Evolutionary conservation across 1,140 invertebrate genomes (phyloP), one percentile per base, ranked within the genome.

Genomic region (Chelonus insularis): DNA sequence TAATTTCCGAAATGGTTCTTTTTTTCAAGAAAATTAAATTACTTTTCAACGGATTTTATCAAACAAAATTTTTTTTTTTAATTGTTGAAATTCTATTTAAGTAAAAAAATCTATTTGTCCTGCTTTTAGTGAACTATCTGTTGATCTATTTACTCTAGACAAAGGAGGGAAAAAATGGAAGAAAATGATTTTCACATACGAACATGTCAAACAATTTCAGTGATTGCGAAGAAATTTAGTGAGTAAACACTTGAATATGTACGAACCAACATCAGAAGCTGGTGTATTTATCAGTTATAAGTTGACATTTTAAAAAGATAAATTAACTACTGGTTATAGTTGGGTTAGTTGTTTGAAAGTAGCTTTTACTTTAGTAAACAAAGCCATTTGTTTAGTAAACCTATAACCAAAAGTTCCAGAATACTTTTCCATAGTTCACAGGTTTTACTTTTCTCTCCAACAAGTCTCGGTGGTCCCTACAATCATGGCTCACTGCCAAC

Each of bases 401-500:
- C 23, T 43, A 34, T 51, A 23, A 32, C 23, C 48, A 51, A 23
- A 32, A 16, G 48, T 51, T 25, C 12, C n/a, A 16, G 25, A 23
- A 48, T 34, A 34, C 23, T 51, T 51, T 29, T 29, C 25, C 25
- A 34, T 51, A 39, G 47, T 59, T 59, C 29, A 47, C 20, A 51
- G 36, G 21, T 16, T 41, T 39, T 14, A 39, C 34, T 14, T 12
- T 14, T 37, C 34, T 54, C 29, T 36, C 12, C 43, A 39, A 52
- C 43, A 57, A 16, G 32, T 60, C 56, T 41, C 69, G 67, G 71
- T 66, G 70, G 67, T 62, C 65, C 60, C 51, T 59, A 37, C 20
- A 23, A 32, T 50, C 64, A 65, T 75, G 73, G 74, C 72, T 60
- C 43, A 45, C 60, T 75, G 74, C 74, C 74, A 78, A 70, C 64